These are phyloP conservation scores for Engystomops pustulosus DNA, from an alignment of 2,113 vertebrate genomes.

Conservation along the genomic window DNA sequence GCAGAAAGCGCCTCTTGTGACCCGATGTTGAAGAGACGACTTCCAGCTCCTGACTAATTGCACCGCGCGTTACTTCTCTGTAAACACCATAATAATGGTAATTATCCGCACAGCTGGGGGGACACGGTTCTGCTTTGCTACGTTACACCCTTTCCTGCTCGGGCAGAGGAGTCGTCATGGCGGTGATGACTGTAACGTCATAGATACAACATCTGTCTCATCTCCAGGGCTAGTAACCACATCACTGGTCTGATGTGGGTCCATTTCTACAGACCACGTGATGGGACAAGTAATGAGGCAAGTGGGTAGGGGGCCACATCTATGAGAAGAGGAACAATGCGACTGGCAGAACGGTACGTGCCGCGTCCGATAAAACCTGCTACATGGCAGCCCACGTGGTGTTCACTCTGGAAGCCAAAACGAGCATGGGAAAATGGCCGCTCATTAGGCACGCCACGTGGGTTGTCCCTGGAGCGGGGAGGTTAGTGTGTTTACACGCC, in stretches of 20 bases:
- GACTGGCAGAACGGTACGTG: background rate
- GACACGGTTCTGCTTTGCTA: background rate
- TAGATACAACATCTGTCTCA: background rate
- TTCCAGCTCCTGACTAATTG: conserved; percentile 22
- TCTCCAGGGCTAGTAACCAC: background rate
- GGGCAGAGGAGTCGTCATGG: background rate
- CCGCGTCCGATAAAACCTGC: background rate
- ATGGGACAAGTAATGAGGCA: background rate
- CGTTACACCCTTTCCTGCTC: background rate
- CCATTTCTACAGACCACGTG: background rate
- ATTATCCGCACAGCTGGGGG: conserved; percentile 43
- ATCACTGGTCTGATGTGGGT: background rate
- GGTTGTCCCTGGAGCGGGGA: background rate
- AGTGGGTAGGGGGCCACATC: background rate
- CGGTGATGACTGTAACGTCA: background rate
- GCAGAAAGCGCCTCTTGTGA: background rate
- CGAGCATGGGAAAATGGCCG: background rate
- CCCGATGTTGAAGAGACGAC: background rate
- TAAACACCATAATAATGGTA: conserved; percentile 32
- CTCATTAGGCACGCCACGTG: conserved; percentile 1
- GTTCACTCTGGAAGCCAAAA: background rate
- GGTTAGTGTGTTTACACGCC: background rate
- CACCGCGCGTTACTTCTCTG: conserved; percentile 18
- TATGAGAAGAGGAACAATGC: background rate
- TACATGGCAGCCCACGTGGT: background rate